Conservation (phyloP, 1,140 invertebrate genomes). For the Saccostrea glomerata region DNA sequence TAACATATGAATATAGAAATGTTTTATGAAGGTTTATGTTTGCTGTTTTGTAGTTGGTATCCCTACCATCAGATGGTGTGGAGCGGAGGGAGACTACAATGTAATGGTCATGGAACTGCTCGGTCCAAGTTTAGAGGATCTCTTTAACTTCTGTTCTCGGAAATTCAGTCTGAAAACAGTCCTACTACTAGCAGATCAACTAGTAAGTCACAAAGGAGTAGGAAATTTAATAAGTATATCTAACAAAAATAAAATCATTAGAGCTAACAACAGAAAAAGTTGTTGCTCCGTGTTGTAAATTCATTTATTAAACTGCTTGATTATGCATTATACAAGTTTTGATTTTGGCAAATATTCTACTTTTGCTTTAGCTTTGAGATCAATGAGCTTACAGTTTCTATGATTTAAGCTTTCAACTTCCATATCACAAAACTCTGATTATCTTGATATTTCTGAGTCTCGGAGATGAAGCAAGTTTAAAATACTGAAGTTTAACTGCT, state of each 20-base stretch:
- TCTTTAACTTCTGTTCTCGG: slow-evolving; percentile 99
- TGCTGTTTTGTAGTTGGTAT: slow-evolving; percentile 84
- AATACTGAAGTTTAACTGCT: neutral
- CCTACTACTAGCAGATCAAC: slow-evolving; percentile 97
- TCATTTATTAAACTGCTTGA: too few relatives aligned
- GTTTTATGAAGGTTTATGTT: neutral
- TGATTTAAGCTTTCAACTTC: too few relatives aligned
- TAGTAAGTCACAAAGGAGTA: slow-evolving; percentile 81
- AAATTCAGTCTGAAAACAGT: slow-evolving; percentile 99
- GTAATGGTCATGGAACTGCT: slow-evolving; percentile 99
- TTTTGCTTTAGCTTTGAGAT: too few relatives aligned
- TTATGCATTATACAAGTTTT: too few relatives aligned
- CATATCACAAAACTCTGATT: too few relatives aligned
- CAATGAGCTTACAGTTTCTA: too few relatives aligned
- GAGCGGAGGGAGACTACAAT: slow-evolving; percentile 84
- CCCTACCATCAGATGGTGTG: slow-evolving; percentile 98
- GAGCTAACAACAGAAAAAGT: too few relatives aligned
- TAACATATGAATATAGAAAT: too few relatives aligned
- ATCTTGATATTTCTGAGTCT: too few relatives aligned
- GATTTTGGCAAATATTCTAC: too few relatives aligned
- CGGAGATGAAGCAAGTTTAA: too few relatives aligned
- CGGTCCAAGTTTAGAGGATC: slow-evolving; percentile 97
- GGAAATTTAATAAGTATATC: neutral
- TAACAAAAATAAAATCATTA: neutral
- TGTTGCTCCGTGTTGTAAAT: too few relatives aligned